phyloP scores from a whole-genome alignment of 1,140 invertebrate genomes.

The Fragariocoptes setiger region DNA sequence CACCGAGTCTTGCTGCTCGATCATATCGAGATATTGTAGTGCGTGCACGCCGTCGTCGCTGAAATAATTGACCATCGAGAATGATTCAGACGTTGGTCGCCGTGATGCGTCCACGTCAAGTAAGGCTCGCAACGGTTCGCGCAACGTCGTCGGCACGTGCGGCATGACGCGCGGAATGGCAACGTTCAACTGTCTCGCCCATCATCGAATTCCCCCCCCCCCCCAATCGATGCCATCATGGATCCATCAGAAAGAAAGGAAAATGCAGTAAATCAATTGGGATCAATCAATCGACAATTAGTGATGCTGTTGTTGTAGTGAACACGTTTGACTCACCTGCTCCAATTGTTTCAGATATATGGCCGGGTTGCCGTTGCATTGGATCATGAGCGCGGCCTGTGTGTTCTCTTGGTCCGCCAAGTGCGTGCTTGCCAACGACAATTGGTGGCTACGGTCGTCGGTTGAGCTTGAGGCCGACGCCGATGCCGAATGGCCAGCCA shows the following conservation, averaged over 20 bases:
- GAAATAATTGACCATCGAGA: slow-evolving; percentile 22
- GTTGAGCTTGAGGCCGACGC: too few species aligned
- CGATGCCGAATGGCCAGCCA: slow-evolving; percentile 36
- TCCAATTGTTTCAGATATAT: slow-evolving; percentile 65
- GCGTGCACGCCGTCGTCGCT: slow-evolving; percentile 57
- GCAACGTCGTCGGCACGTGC: too few species aligned
- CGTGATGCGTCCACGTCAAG: slow-evolving; percentile 41
- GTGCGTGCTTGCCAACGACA: too few species aligned
- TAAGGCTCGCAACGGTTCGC: slow-evolving; percentile 51
- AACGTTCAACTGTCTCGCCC: slow-evolving; percentile 49
- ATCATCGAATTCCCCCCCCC: too few species aligned
- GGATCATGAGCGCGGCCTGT: too few species aligned
- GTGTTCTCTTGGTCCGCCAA: too few species aligned
- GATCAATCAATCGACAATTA: too few species aligned
- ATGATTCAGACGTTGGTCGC: slow-evolving; percentile 40
- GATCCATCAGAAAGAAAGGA: too few species aligned
- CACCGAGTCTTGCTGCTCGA: slow-evolving; percentile 56
- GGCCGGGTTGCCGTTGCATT: slow-evolving; percentile 52
- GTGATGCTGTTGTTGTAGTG: neutral
- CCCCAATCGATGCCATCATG: too few species aligned
- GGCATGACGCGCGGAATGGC: slow-evolving; percentile 39
- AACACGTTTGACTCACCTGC: slow-evolving; percentile 28
- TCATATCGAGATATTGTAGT: slow-evolving; percentile 62
- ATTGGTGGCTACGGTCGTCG: too few species aligned
- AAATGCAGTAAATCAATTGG: too few species aligned